Evolutionary conservation across 2,888 invertebrate genomes (phyloP).

Genomic region (Drosophila prostipennis): DNA sequence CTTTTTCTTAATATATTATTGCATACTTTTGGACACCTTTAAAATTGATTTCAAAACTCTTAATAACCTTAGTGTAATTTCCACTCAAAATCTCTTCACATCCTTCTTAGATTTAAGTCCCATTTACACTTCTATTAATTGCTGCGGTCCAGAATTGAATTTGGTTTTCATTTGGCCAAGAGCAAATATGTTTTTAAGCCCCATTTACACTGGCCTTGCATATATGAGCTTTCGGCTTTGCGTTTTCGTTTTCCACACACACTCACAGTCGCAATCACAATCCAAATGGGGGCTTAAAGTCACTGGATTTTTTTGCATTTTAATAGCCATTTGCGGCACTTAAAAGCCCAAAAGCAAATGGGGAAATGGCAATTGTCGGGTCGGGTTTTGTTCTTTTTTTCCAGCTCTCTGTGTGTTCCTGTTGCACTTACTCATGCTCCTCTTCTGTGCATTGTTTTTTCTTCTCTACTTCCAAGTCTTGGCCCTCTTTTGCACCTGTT

Average conservation of each 20-base stretch:
- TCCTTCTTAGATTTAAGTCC: conserved; percentile 20
- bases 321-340: conserved; percentile 47
- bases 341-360: conserved; percentile 41
- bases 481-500: conserved; percentile 60
- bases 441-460: conserved; percentile 14
- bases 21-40: no score
- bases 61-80: background rate
- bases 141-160: conserved; percentile 23
- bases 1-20: no score
- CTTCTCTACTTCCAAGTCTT: conserved; percentile 46
- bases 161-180: conserved; percentile 33
- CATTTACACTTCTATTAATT: conserved; percentile 34
- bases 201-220: conserved; percentile 24
- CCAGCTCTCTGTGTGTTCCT: background rate
- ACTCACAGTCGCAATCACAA: conserved; percentile 1
- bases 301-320: conserved; percentile 40
- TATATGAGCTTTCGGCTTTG: conserved; percentile 31
- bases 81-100: background rate
- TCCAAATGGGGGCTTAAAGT: conserved; percentile 35
- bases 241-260: conserved; percentile 11
- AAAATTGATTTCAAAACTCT: background rate
- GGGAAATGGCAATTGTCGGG: conserved; percentile 42
- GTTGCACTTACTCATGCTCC: conserved; percentile 54
- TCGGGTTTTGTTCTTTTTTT: conserved; percentile 16
- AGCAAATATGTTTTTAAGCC: conserved; percentile 38